These are phyloP conservation scores for Dendrophyllia cribrosa DNA, from an alignment of 64 coral and sea anemone genomes.

Conservation along the genomic window DNA sequence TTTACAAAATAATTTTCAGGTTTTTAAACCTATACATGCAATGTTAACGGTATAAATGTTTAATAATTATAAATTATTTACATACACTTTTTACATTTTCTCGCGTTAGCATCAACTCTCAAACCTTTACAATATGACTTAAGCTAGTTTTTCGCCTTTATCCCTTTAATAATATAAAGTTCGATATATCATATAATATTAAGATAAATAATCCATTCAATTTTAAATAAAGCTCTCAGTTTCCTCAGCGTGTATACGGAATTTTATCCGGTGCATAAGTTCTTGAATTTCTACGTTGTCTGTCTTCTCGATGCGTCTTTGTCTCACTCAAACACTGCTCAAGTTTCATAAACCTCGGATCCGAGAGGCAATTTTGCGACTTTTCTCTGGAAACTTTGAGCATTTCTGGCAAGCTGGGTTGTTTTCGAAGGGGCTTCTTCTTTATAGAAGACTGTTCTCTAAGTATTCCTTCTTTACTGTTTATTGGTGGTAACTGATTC, in stretches of 20 bases:
- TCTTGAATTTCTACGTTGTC: slow-evolving; percentile 18
- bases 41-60: too few species aligned
- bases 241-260: neutral
- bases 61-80: too few species aligned
- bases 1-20: neutral
- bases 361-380: slow-evolving; percentile 72
- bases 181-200: neutral
- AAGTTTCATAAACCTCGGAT: slow-evolving; percentile 90
- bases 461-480: neutral
- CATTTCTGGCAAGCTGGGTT: slow-evolving; percentile 83
- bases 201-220: neutral
- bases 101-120: too few species aligned
- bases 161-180: too few species aligned
- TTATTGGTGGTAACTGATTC: slow-evolving; percentile 22
- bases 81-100: too few species aligned
- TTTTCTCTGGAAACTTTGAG: slow-evolving; percentile 79
- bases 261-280: neutral
- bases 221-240: neutral
- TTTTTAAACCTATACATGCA: neutral
- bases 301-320: neutral
- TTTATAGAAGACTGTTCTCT: neutral
- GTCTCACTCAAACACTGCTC: slow-evolving; percentile 61
- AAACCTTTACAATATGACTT: too few species aligned
- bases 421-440: slow-evolving; percentile 35
- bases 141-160: too few species aligned